Percentiles rank a stretch among this genome's conserved stretches.
phyloP scores from a whole-genome alignment of 92 coral and sea anemone genomes.

The Montipora capitata region DNA sequence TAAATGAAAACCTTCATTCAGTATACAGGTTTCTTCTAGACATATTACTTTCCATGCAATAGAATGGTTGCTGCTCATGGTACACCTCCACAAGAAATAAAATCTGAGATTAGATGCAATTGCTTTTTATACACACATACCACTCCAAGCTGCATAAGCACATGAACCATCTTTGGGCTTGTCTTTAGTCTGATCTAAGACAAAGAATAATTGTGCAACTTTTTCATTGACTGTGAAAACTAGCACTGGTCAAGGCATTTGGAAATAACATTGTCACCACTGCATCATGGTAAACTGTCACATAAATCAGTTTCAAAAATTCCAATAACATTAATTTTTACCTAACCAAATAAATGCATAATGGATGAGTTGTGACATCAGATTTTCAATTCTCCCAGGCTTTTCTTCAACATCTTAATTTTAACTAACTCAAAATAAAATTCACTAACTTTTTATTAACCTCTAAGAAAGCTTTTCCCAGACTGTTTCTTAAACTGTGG shows the following conservation, averaged over 20 bases:
- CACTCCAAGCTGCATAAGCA: constrained; percentile 18
- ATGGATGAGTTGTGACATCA: not conserved
- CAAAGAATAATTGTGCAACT: constrained; percentile 8
- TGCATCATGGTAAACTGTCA: not conserved
- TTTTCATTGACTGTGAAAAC: constrained; percentile 5
- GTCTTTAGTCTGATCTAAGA: constrained; percentile 1
- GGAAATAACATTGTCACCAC: not conserved
- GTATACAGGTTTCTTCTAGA: not conserved
- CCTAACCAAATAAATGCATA: not conserved
- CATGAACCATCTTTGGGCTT: constrained; percentile 4
- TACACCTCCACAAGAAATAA: not conserved
- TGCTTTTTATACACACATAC: not conserved
- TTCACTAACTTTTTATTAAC: not conserved
- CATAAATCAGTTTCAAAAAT: not conserved
- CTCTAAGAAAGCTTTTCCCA: not conserved
- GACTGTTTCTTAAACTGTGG: not conserved
- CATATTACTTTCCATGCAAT: not conserved
- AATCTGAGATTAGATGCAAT: not conserved
- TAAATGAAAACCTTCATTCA: not conserved
- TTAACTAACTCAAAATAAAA: not conserved
- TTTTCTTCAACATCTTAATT: not conserved
- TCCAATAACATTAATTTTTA: not conserved
- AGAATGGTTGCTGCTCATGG: not conserved
- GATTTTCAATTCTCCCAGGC: not conserved
- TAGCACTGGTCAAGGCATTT: constrained; percentile 6